Evolutionary conservation across 2,113 vertebrate genomes (phyloP).

Genomic region (Vireo altiloquus): DNA sequence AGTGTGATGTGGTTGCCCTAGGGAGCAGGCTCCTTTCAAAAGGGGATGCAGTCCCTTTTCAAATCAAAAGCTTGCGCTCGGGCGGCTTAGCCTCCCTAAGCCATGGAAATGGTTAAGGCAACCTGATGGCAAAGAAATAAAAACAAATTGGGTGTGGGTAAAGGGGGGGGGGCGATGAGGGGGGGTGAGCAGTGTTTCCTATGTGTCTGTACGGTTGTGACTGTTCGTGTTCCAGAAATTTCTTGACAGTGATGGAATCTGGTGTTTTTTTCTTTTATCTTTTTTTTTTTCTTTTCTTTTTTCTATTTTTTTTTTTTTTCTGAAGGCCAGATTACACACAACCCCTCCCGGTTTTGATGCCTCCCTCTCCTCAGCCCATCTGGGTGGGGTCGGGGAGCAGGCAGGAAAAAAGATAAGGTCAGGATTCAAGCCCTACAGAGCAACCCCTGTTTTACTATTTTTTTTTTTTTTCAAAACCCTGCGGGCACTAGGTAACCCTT

Average conservation of each 20-base stretch:
- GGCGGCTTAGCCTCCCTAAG: background rate
- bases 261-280: background rate
- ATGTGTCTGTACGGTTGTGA: background rate
- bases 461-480: background rate
- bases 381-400: background rate
- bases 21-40: conserved; percentile 69
- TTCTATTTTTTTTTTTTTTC: fast-evolving
- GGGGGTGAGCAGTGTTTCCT: background rate
- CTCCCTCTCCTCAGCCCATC: background rate
- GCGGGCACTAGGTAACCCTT: fast-evolving
- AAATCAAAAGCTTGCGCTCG: conserved; percentile 52
- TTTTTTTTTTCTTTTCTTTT: fast-evolving
- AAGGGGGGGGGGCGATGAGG: background rate
- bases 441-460: background rate
- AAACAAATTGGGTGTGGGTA: background rate
- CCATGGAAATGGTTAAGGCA: conserved; percentile 36
- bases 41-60: conserved; percentile 62
- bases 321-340: background rate
- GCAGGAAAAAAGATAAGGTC: background rate
- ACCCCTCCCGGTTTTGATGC: background rate
- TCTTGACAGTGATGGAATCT: conserved; percentile 51
- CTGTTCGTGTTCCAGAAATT: conserved; percentile 66
- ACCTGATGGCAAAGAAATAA: background rate
- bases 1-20: conserved; percentile 70
- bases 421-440: background rate